Evolutionary conservation across 2,113 vertebrate species (phyloP).

Genomic region (Colius striatus): DNA sequence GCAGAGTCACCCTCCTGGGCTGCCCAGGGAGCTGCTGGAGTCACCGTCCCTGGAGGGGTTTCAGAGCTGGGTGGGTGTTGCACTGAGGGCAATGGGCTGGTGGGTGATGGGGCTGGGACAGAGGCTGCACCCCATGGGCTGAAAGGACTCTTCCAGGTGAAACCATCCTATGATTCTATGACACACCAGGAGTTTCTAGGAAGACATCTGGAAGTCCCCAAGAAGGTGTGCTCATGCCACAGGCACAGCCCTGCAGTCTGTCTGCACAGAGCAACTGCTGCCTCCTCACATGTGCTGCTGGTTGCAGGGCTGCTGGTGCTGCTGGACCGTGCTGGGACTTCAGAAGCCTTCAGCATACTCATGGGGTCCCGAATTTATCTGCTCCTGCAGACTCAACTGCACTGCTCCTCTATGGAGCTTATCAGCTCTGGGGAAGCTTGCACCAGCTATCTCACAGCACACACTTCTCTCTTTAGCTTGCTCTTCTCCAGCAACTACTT

Average conservation of each 20-base stretch:
- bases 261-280: not conserved
- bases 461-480: not conserved
- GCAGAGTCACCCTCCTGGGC: no score
- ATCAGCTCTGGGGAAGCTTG: not conserved
- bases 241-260: not conserved
- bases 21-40: no score
- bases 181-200: not conserved
- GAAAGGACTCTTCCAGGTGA: no score
- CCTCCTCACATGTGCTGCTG: not conserved
- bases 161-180: no score
- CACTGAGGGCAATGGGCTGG: no score
- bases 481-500: not conserved
- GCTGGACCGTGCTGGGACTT: rapidly evolving
- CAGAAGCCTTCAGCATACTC: not conserved
- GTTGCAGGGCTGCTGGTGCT: rapidly evolving
- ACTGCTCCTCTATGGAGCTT: not conserved
- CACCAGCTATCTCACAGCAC: constrained; percentile 7
- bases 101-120: no score
- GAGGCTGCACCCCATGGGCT: no score
- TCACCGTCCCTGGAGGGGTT: no score
- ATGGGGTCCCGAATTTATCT: not conserved
- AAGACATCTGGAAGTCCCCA: not conserved
- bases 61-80: no score
- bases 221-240: not conserved
- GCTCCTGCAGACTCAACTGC: not conserved